These are phyloP conservation scores for Hypotaenidia philippensis DNA, from an alignment of 2,797 vertebrate species.

Conservation along the genomic window DNA sequence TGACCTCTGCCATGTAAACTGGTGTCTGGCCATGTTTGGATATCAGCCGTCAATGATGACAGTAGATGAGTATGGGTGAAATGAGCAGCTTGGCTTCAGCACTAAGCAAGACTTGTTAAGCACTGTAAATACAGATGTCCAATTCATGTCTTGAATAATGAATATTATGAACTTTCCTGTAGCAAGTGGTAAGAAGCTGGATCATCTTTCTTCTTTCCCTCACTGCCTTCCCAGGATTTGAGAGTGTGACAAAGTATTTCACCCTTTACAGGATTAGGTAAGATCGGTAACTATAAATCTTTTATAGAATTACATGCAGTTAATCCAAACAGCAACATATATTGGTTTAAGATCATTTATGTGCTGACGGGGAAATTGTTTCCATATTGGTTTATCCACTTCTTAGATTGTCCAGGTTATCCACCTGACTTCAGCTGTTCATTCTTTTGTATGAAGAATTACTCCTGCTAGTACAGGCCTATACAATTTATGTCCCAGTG, in stretches of 20 bases:
- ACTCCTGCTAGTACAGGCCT: neutral
- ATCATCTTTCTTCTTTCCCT: neutral
- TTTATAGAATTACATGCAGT: neutral
- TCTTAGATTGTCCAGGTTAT: neutral
- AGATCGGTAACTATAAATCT: neutral
- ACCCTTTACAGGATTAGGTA: conserved; percentile 3
- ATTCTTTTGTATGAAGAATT: neutral
- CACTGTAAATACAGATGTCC: conserved; percentile 13
- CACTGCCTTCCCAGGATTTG: neutral
- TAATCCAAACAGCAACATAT: neutral
- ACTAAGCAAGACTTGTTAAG: conserved; percentile 30
- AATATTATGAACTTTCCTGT: neutral
- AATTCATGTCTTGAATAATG: conserved; percentile 14
- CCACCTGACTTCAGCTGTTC: neutral
- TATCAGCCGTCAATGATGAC: conserved; percentile 34
- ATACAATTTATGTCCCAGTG: neutral
- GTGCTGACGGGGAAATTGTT: neutral
- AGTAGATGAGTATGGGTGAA: conserved; percentile 43
- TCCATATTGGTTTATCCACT: neutral
- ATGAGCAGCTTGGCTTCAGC: conserved; percentile 44
- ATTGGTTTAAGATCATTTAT: neutral
- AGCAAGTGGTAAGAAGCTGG: conserved; percentile 16
- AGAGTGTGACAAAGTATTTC: neutral
- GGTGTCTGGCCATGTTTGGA: conserved; percentile 65
- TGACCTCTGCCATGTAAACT: conserved; percentile 38